These are phyloP conservation scores for Tipula unca DNA, from an alignment of 2,888 invertebrate genomes.

Conservation along the genomic window DNA sequence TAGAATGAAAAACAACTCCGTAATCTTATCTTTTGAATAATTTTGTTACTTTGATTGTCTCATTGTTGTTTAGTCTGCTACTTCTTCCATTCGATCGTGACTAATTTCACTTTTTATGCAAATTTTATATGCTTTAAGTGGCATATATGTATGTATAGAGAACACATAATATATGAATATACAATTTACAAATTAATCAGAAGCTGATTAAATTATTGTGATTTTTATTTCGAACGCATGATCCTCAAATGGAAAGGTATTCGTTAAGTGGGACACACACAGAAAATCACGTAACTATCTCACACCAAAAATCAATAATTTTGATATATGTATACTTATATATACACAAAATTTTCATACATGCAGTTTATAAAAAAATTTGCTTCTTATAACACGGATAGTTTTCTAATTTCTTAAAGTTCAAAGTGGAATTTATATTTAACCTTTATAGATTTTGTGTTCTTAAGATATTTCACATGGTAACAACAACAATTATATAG, in stretches of 20 bases:
- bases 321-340: no score
- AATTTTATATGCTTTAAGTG: not conserved
- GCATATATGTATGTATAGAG: not conserved
- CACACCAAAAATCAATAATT: not conserved
- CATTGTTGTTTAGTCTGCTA: not conserved
- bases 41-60: not conserved
- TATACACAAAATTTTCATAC: not conserved
- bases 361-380: not conserved
- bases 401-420: not conserved
- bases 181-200: not conserved
- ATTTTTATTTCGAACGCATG: not conserved
- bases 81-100: not conserved
- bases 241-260: not conserved
- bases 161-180: not conserved
- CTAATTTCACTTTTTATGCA: slow-evolving; percentile 3
- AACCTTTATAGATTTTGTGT: not conserved
- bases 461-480: not conserved
- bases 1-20: not conserved
- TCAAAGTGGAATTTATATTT: not conserved
- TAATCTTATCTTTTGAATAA: not conserved
- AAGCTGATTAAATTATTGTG: not conserved
- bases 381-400: not conserved
- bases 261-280: not conserved
- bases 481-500: not conserved
- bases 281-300: not conserved